Evolutionary conservation across 2,888 invertebrate species (phyloP).

Genomic region (Dryomyza anilis): DNA sequence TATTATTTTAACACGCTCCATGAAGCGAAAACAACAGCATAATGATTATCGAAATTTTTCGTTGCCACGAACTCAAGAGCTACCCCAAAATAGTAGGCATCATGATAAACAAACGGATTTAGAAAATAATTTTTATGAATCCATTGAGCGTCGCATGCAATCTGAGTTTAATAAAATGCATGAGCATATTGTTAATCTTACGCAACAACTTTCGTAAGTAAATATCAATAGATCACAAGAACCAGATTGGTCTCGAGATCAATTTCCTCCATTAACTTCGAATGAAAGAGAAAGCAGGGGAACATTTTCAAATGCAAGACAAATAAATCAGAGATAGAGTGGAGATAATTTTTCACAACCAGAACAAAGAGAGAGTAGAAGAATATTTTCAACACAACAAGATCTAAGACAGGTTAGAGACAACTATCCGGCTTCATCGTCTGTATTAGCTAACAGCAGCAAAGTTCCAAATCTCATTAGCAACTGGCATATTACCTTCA

Average conservation of each 20-base stretch:
- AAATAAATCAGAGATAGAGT: too few species aligned
- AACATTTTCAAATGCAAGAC: too few species aligned
- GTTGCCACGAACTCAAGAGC: background rate
- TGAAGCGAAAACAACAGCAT: background rate
- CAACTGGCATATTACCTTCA: constrained; percentile 5
- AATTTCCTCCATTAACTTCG: background rate
- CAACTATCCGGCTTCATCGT: background rate
- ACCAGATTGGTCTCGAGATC: constrained; percentile 6
- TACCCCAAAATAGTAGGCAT: too few species aligned
- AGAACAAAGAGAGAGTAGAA: too few species aligned
- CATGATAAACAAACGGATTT: too few species aligned
- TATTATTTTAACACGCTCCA: background rate
- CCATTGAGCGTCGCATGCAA: background rate
- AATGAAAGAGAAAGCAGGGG: too few species aligned
- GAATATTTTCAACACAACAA: too few species aligned
- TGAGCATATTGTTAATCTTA: background rate
- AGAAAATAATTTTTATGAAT: background rate
- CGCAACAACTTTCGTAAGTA: background rate
- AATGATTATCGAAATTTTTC: background rate
- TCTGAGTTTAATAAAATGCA: background rate
- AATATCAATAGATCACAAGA: background rate
- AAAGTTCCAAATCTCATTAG: constrained; percentile 8
- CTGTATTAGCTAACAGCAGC: constrained; percentile 1
- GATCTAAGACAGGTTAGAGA: too few species aligned
- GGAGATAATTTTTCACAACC: too few species aligned